Percentiles rank a stretch among this genome's conserved stretches.
These are phyloP conservation scores for Lochmaea crataegi DNA, from an alignment of 2,888 invertebrate species.

Conservation along the genomic window DNA sequence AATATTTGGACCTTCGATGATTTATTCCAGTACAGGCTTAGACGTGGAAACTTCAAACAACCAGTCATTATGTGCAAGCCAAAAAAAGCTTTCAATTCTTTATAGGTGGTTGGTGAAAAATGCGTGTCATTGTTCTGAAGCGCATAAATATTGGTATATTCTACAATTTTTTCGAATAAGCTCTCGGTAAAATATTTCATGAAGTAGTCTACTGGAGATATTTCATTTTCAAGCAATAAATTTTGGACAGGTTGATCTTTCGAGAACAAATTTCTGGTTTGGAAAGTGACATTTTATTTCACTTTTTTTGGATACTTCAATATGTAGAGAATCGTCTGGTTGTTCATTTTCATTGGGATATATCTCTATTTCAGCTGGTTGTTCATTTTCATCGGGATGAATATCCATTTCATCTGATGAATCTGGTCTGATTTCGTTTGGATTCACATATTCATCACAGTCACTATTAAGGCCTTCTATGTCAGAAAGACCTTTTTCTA, in stretches of 20 bases:
- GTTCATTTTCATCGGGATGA: too few species aligned
- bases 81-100: conserved; percentile 10
- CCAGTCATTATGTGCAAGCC: conserved; percentile 17
- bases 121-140: conserved; percentile 15
- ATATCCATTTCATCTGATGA: too few species aligned
- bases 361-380: too few species aligned
- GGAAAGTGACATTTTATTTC: conserved; percentile 18
- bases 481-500: too few species aligned
- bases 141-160: conserved; percentile 25
- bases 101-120: not conserved
- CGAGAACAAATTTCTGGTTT: conserved; percentile 20
- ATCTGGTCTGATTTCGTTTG: too few species aligned
- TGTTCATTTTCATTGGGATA: too few species aligned
- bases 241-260: conserved; percentile 9
- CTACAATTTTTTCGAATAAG: conserved; percentile 23
- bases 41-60: conserved; percentile 14
- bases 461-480: too few species aligned
- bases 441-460: too few species aligned
- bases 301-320: not conserved
- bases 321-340: not conserved
- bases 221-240: conserved; percentile 11
- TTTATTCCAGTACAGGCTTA: conserved; percentile 19
- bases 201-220: too few species aligned
- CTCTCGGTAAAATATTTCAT: conserved; percentile 9
- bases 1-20: conserved; percentile 8